These are phyloP conservation scores for Drymodes brunneopygia DNA, from an alignment of 2,113 vertebrate species.

Conservation along the genomic window DNA sequence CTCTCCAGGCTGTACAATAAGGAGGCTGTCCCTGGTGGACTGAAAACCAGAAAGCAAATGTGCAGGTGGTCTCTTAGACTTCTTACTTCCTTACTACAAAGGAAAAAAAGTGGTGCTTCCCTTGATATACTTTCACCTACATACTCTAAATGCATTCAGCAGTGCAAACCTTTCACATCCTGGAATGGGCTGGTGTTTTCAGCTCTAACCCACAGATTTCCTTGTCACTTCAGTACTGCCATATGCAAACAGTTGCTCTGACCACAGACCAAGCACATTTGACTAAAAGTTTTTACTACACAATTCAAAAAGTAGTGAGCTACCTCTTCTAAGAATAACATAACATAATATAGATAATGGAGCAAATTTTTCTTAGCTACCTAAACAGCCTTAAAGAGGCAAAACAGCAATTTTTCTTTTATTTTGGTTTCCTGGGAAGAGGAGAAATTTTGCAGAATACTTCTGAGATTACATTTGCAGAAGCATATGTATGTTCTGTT, in stretches of 20 bases:
- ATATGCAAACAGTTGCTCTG: not conserved
- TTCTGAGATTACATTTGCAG: not conserved
- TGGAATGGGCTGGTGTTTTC: not conserved
- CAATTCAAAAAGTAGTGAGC: not conserved
- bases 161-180: not conserved
- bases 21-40: not conserved
- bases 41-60: not conserved
- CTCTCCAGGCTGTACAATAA: not conserved
- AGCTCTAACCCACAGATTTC: not conserved
- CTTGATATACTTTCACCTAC: not conserved
- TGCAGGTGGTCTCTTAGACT: not conserved
- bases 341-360: not conserved
- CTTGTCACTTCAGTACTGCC: not conserved
- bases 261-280: not conserved
- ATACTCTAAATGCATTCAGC: not conserved
- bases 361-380: not conserved
- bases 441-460: not conserved
- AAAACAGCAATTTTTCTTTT: not conserved
- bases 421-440: conserved; percentile 4
- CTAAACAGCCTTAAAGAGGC: not conserved
- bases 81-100: not conserved
- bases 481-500: not conserved
- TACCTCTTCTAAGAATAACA: not conserved
- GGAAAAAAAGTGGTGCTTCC: not conserved
- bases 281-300: not conserved